Evolutionary conservation across 2,797 vertebrate species (phyloP).

Genomic region (Aplochiton taeniatus): DNA sequence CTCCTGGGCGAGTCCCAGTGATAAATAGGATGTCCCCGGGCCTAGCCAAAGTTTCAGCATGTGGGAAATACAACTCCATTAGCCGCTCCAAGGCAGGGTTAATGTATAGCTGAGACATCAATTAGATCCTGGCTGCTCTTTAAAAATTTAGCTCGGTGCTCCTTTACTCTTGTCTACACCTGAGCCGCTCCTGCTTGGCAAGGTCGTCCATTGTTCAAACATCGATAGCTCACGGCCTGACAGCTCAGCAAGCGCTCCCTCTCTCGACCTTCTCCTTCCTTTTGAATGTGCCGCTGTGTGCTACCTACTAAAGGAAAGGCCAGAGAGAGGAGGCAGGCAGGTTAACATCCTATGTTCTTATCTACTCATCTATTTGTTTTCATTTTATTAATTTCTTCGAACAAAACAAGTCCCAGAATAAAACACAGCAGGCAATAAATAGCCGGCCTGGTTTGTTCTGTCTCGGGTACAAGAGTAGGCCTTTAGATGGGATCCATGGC

Average conservation of each 20-base stretch:
- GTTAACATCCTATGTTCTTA: background rate
- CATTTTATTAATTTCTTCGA: too few species aligned
- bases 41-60: constrained; percentile 41
- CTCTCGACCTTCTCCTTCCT: background rate
- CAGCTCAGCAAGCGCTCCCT: constrained; percentile 15
- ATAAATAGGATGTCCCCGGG: constrained; percentile 52
- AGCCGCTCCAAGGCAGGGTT: constrained; percentile 44
- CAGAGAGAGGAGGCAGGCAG: too few species aligned
- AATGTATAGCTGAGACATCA: constrained; percentile 49
- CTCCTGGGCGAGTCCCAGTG: constrained; percentile 31
- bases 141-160: constrained; percentile 54
- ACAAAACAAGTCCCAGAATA: too few species aligned
- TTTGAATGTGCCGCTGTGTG: too few species aligned
- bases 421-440: too few species aligned
- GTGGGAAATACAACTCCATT: constrained; percentile 55
- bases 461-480: too few species aligned
- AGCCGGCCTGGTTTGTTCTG: too few species aligned
- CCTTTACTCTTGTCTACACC: constrained; percentile 36
- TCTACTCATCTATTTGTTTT: too few species aligned
- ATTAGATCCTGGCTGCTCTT: constrained; percentile 48
- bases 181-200: constrained; percentile 28
- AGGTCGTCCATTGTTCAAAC: constrained; percentile 65
- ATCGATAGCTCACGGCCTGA: constrained; percentile 54
- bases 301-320: too few species aligned
- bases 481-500: too few species aligned